Evolutionary conservation across 2,113 vertebrate species (phyloP), one percentile per base, ranked within the genome.

Genomic region (Hyaena hyaena): DNA sequence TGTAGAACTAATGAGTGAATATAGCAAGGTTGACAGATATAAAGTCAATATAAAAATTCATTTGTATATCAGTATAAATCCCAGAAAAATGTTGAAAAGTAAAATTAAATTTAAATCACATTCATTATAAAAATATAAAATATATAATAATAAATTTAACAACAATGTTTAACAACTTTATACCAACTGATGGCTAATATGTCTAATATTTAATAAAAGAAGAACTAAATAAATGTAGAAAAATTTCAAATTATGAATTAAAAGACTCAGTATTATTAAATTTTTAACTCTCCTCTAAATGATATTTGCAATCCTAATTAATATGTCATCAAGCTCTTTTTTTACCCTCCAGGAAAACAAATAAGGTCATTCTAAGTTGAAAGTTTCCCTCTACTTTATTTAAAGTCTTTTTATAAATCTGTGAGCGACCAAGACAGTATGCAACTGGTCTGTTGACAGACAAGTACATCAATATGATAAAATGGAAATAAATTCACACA

Each of bases 101-200:
- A 58, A 82, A n/a, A 24, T 61, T 66, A 80, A 93, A 68, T 81
- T 84, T 81, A 87, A 53, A 65, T n/a, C 7, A 88, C 50, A 61
- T 33, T 4, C 0, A 90, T n/a, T 86, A 66, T 50, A 48, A 86
- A 95, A 63, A 35, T 26, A 31, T 35, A 81, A 48, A 48, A 50
- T 81, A 89, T 31, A 2, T 39, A 69, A 5, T 0, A 66, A n/a
- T 83, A 63, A 43, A 61, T 86, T 55, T 86, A 69, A 50, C 28
- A 90, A 45, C 53, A 28, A 55, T 83, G 2, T 74, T 16, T 24
- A 93, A 76, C 10, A 93, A 90, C 53, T 97, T 97, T 87, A 10
- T 0, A 71, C 4, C 45, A 65, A 81, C 9, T 63, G 48, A 69
- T 82, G 93, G 53, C 11, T 35, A 35, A 80, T 71, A 50, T 12